Percentiles rank a stretch among this genome's conserved stretches.
Evolutionary conservation across 2,888 invertebrate species (phyloP).

Genomic region (Ennomos quercinarius): DNA sequence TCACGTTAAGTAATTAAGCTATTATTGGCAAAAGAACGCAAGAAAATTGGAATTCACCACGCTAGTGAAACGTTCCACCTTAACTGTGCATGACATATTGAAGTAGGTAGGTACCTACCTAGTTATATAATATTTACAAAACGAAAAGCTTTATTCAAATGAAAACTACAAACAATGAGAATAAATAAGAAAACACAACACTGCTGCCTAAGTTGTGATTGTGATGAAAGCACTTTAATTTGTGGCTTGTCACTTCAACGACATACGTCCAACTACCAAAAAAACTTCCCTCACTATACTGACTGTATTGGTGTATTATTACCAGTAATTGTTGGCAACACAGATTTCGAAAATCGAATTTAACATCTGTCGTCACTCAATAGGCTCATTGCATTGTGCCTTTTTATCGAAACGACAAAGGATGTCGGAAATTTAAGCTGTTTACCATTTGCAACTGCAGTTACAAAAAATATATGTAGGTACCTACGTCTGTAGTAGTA

Average conservation of each 20-base stretch:
- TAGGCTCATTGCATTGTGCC: conserved; percentile 60
- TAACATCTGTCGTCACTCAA: conserved; percentile 77
- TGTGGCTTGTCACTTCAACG: conserved; percentile 55
- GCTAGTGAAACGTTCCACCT: too few relatives aligned
- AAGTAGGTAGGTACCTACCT: background rate
- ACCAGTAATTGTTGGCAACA: conserved; percentile 65
- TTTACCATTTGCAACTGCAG: conserved; percentile 27
- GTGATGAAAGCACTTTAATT: conserved; percentile 22
- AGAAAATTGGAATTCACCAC: too few relatives aligned
- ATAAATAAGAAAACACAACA: too few relatives aligned
- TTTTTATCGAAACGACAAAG: conserved; percentile 32
- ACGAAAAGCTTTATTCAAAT: too few relatives aligned
- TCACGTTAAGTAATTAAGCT: too few relatives aligned
- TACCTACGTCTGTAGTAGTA: conserved; percentile 1
- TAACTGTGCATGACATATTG: too few relatives aligned
- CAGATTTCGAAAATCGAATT: conserved; percentile 70
- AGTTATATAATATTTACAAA: too few relatives aligned
- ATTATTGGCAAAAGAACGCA: too few relatives aligned
- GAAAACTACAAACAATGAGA: too few relatives aligned
- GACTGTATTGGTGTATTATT: conserved; percentile 55
- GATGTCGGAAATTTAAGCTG: conserved; percentile 35
- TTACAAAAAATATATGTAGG: conserved; percentile 10
- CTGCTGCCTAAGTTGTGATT: too few relatives aligned
- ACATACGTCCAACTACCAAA: conserved; percentile 44
- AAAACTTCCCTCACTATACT: conserved; percentile 39